phyloP scores from a whole-genome alignment of 2,888 invertebrate genomes.

The Iphiclides podalirius region DNA sequence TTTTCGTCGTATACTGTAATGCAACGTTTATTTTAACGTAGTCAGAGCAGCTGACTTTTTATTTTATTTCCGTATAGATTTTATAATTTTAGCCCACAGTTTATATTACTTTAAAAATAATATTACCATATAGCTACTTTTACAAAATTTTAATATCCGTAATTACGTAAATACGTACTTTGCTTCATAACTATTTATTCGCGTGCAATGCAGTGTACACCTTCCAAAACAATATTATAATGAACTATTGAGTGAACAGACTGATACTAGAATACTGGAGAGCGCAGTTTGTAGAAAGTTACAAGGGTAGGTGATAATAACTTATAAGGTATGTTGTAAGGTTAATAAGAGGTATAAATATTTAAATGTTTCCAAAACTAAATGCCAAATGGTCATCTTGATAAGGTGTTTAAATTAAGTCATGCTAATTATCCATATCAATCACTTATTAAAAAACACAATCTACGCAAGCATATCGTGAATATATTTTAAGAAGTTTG shows the following conservation, averaged over 20 bases:
- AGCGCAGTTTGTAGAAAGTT: constrained; percentile 11
- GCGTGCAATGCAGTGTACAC: neutral
- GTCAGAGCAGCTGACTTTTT: too few relatives aligned
- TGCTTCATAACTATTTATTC: neutral
- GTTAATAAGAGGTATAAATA: neutral
- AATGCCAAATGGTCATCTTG: constrained; percentile 22
- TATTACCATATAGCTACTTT: too few relatives aligned
- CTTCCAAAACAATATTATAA: neutral
- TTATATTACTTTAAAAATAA: too few relatives aligned
- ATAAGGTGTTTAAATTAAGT: constrained; percentile 30
- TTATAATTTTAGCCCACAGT: too few relatives aligned
- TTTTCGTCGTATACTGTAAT: too few relatives aligned
- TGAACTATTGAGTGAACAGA: constrained; percentile 12
- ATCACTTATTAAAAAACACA: constrained; percentile 38
- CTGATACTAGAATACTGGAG: constrained; percentile 18
- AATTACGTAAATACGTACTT: too few relatives aligned
- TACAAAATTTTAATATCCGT: too few relatives aligned
- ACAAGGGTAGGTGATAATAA: constrained; percentile 7
- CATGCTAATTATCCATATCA: constrained; percentile 67
- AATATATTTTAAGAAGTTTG: too few relatives aligned
- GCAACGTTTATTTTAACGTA: too few relatives aligned
- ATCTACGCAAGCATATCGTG: constrained; percentile 8
- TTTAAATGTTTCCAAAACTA: neutral
- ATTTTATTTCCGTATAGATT: too few relatives aligned
- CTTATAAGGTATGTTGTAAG: neutral